phyloP scores from a whole-genome alignment of 2,113 vertebrate genomes.

The Actinemys pallida region DNA sequence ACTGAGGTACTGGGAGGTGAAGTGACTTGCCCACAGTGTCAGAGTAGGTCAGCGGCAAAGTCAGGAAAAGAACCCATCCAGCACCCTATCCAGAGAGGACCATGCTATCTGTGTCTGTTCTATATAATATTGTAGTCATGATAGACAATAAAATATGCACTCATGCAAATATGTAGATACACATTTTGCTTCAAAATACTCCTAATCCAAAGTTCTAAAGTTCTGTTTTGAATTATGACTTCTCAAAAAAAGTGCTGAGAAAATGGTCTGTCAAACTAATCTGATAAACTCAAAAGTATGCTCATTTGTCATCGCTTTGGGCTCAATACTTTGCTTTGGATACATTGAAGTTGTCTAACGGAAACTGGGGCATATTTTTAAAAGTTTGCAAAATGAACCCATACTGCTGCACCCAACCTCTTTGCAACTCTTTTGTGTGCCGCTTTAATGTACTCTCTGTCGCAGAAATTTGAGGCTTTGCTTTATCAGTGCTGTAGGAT shows the following conservation, averaged over 20 bases:
- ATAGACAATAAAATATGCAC: not conserved
- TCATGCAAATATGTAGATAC: not conserved
- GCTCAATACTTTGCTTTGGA: constrained; percentile 37
- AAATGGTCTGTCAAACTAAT: constrained; percentile 51
- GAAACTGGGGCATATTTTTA: constrained; percentile 18
- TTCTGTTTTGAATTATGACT: constrained; percentile 62
- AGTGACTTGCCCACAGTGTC: not conserved
- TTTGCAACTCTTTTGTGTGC: constrained; percentile 20
- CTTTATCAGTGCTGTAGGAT: constrained; percentile 55
- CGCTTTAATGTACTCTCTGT: constrained; percentile 33
- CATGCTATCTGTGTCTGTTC: not conserved
- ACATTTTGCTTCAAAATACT: not conserved
- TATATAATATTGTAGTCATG: not conserved
- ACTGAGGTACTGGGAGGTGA: not conserved
- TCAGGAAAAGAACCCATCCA: not conserved
- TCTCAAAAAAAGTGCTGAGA: constrained; percentile 24
- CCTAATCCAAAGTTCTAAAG: not conserved
- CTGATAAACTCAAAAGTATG: constrained; percentile 36
- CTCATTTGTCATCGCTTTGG: constrained; percentile 46
- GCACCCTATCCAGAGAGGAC: not conserved
- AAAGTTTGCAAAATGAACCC: constrained; percentile 44
- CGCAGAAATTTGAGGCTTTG: constrained; percentile 57
- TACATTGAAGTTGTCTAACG: not conserved
- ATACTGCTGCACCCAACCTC: not conserved
- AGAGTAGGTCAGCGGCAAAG: not conserved